These are phyloP conservation scores for Orthosia gracilis DNA, from an alignment of 2,888 invertebrate genomes.

Conservation along the genomic window DNA sequence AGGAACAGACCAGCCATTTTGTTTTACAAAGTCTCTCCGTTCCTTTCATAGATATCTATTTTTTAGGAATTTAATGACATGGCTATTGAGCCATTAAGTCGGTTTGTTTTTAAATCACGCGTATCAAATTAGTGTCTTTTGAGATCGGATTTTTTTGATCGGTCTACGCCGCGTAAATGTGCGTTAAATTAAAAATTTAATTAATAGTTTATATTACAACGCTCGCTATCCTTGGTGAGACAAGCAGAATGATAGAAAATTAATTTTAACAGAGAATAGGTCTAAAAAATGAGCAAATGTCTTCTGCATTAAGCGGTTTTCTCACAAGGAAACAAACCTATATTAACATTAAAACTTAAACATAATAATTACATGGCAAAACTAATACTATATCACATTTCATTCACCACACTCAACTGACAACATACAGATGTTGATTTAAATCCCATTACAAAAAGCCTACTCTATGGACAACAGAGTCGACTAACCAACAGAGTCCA, in stretches of 20 bases:
- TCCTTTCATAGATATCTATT: neutral
- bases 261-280: neutral
- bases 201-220: constrained; percentile 17
- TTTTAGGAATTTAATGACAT: neutral
- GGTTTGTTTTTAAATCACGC: constrained; percentile 5
- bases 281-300: constrained; percentile 12
- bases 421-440: constrained; percentile 36
- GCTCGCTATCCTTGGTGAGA: constrained; percentile 10
- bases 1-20: too few species aligned
- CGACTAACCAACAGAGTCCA: neutral
- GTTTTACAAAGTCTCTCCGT: neutral
- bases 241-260: constrained; percentile 3
- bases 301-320: neutral
- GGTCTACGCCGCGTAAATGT: constrained; percentile 33
- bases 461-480: neutral
- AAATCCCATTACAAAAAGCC: neutral
- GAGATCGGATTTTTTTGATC: constrained; percentile 63
- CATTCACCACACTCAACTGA: constrained; percentile 52
- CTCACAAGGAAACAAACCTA: constrained; percentile 16
- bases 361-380: constrained; percentile 54
- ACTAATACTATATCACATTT: constrained; percentile 66
- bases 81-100: too few species aligned
- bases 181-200: constrained; percentile 21
- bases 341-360: constrained; percentile 38
- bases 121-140: constrained; percentile 6